A percentile compares a stretch with the other conserved stretches of the same genome.
Evolutionary conservation across 2,888 invertebrate species (phyloP).

Genomic region (Pammene aurita): DNA sequence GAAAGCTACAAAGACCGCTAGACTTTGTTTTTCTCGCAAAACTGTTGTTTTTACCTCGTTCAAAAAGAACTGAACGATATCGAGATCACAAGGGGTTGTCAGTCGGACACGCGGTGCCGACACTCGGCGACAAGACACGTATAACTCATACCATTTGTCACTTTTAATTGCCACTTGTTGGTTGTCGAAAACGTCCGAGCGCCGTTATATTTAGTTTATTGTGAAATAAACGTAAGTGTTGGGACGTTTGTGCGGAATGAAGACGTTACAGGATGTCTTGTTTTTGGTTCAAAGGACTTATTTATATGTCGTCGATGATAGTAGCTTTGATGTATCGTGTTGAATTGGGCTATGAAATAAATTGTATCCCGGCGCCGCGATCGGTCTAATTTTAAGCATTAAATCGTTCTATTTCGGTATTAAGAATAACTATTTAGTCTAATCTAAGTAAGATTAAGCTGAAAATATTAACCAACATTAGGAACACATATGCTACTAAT

Average conservation of each 20-base stretch:
- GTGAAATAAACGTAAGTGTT: slow-evolving; percentile 67
- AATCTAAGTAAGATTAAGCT: too few species aligned
- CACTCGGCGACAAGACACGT: slow-evolving; percentile 52
- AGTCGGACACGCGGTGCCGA: slow-evolving; percentile 56
- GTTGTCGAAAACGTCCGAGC: slow-evolving; percentile 72
- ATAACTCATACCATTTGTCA: slow-evolving; percentile 80
- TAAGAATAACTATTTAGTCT: not conserved
- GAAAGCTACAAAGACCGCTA: slow-evolving; percentile 1
- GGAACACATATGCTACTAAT: too few species aligned
- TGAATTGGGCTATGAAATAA: slow-evolving; percentile 55
- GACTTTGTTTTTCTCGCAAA: slow-evolving; percentile 22
- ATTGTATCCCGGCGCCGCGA: slow-evolving; percentile 49
- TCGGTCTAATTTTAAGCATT: slow-evolving; percentile 14
- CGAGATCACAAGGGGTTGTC: slow-evolving; percentile 63
- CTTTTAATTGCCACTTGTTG: slow-evolving; percentile 81
- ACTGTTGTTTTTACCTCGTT: slow-evolving; percentile 31
- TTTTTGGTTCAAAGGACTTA: slow-evolving; percentile 64
- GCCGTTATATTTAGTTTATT: slow-evolving; percentile 78
- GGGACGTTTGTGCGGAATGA: slow-evolving; percentile 55
- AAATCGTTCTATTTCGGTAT: slow-evolving; percentile 38
- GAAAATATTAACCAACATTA: too few species aligned
- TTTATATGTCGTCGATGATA: slow-evolving; percentile 59
- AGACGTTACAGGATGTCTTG: slow-evolving; percentile 65
- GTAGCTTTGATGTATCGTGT: slow-evolving; percentile 59
- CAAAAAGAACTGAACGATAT: slow-evolving; percentile 57